These are phyloP conservation scores for Zosterops japonicus DNA, from an alignment of 2,113 vertebrate species.

Conservation along the genomic window DNA sequence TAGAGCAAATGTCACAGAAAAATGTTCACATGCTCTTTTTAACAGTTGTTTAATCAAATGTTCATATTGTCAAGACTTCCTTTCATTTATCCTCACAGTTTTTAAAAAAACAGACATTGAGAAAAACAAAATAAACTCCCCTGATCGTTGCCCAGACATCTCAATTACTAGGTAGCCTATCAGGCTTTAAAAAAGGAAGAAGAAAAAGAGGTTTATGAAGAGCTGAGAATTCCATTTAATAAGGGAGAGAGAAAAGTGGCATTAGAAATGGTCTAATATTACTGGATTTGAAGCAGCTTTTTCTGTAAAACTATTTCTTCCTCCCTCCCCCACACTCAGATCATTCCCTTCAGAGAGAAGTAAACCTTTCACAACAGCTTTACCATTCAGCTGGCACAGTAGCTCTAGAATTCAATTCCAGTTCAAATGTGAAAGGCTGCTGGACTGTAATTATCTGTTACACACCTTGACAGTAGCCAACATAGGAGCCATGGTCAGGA, in stretches of 20 bases:
- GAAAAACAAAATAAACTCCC: neutral
- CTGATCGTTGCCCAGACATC: neutral
- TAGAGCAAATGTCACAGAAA: neutral
- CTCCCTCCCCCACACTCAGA: neutral
- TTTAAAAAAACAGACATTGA: neutral
- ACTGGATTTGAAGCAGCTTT: neutral
- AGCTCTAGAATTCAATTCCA: neutral
- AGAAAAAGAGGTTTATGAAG: neutral
- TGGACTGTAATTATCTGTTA: neutral
- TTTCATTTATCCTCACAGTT: neutral
- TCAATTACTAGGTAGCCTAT: neutral
- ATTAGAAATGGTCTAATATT: neutral
- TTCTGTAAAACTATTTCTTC: neutral
- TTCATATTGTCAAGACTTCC: neutral
- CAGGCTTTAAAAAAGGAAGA: neutral
- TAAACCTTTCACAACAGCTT: neutral
- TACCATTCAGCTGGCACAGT: neutral
- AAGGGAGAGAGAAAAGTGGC: neutral
- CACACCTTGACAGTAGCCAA: neutral
- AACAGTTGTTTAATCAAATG: neutral
- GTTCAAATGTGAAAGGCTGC: neutral
- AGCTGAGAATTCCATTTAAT: neutral
- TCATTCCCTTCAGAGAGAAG: neutral
- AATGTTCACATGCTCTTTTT: neutral
- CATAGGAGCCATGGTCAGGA: accelerated